Conservation (phyloP, 2,113 vertebrate species). For the Stegastes partitus region DNA sequence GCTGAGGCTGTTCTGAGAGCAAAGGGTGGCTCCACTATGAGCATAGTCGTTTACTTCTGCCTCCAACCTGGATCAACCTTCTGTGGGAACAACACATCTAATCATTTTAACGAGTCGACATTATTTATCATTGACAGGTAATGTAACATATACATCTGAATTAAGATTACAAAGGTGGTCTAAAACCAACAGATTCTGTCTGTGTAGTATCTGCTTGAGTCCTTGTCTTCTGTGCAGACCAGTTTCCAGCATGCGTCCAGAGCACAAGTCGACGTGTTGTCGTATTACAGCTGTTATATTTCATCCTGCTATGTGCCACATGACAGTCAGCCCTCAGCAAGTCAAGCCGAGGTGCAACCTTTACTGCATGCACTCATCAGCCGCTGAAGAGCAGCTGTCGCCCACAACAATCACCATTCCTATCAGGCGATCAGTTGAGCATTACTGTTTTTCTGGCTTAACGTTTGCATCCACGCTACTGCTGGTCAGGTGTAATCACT, state of each 20-base stretch:
- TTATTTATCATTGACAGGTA: too few species aligned
- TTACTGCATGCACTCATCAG: neutral
- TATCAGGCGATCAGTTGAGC: neutral
- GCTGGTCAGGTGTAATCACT: conserved; percentile 23
- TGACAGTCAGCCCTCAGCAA: conserved; percentile 19
- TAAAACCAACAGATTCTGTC: neutral
- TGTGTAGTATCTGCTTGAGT: neutral
- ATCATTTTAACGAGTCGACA: too few species aligned
- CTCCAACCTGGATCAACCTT: too few species aligned
- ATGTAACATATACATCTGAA: too few species aligned
- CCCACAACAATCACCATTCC: neutral
- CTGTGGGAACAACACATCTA: too few species aligned
- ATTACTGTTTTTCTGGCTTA: conserved; percentile 4
- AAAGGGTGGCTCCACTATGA: too few species aligned
- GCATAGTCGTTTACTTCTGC: too few species aligned
- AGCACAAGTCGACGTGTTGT: neutral
- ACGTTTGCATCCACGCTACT: neutral
- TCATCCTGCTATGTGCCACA: conserved; percentile 7
- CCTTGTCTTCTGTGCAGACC: neutral
- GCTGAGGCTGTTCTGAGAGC: too few species aligned
- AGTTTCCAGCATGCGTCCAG: neutral
- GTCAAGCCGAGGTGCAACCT: conserved; percentile 12
- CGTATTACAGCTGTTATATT: conserved; percentile 34
- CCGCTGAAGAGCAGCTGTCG: conserved; percentile 38
- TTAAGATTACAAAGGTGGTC: too few species aligned